A percentile compares a stretch with the other conserved stretches of the same genome.
Conservation (phyloP, 2,888 invertebrate species). For the Tachina grossa region DNA sequence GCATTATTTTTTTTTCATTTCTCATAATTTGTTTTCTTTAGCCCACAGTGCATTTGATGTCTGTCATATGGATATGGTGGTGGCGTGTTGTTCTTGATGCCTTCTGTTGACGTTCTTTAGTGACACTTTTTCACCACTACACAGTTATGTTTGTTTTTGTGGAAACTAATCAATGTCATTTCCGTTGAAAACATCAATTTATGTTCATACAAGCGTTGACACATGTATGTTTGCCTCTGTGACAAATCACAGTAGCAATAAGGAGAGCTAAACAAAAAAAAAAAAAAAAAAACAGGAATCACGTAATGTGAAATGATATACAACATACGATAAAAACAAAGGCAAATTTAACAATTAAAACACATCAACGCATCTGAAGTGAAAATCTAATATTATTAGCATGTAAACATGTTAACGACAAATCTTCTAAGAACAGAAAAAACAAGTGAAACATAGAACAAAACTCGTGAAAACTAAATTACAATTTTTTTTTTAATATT, state of each 20-base stretch:
- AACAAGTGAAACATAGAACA: too few species aligned
- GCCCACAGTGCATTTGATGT: neutral
- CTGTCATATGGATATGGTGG: too few species aligned
- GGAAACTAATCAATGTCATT: slow-evolving; percentile 34
- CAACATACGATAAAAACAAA: neutral
- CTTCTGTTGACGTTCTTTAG: slow-evolving; percentile 1
- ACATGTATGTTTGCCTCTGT: neutral
- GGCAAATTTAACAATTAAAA: slow-evolving; percentile 47
- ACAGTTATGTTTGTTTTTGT: neutral
- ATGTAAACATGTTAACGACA: neutral
- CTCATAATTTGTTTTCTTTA: too few species aligned
- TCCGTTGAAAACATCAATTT: neutral
- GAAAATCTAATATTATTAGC: slow-evolving; percentile 37
- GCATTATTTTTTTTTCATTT: too few species aligned
- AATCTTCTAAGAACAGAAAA: too few species aligned
- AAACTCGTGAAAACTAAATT: too few species aligned
- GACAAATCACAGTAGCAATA: slow-evolving; percentile 43
- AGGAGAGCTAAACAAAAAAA: neutral
- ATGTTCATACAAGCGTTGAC: neutral
- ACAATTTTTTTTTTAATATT: too few species aligned
- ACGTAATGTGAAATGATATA: neutral
- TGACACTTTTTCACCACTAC: neutral
- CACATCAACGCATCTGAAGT: slow-evolving; percentile 37
- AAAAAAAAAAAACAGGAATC: neutral
- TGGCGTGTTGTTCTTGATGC: neutral